Evolutionary conservation across 1,140 invertebrate genomes (phyloP), one percentile per base, ranked within the genome.

Genomic region (Heliconius nattereri): DNA sequence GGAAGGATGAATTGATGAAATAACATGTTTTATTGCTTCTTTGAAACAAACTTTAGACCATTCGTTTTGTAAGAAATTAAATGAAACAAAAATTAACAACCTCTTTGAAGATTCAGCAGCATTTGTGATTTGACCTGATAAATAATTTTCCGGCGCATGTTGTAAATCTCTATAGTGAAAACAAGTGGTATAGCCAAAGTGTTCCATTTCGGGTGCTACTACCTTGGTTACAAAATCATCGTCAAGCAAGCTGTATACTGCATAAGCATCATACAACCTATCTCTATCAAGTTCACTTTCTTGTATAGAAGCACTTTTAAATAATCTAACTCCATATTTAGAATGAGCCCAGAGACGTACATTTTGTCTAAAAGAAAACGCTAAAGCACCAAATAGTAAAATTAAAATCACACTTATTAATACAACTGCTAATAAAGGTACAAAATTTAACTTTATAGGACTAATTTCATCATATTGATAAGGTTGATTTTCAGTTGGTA

Each of bases 211-310:
- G 2, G 97, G 96, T 2, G 97, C 97, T 35, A 98, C 95, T 81
- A 97, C 96, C 86, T 97, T 96, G 2, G 96, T 95, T 13, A 98
- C 97, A 89, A 98, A 97, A 79, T 97, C 96, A 84, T 98, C 97
- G 91, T 98, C 98, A 83, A 97, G 96, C 78, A 97, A 96, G 92
- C 97, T 98, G 95, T 98, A 98, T n/a, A 98, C 96, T 86, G 98
- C 95, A 92, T 98, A 98, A 49, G 97, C 98, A 91, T 98, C 98
- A 92, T 97, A 98, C 20, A 98, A 94, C 80, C 97, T 96, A 87
- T 97, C 97, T 82, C 97, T 96, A 89, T 98, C 97, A 80, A 95
- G 84, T 86, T 97, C 96, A 89, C 96, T 96, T 79, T 96, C 96
- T 83, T 96, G 96, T 79, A 94, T 93, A 82, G 97, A 97, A 13